Evolutionary conservation across 2,888 invertebrate genomes (phyloP), one percentile per base, ranked within the genome.

Genomic region (Sthenelais limicola): DNA sequence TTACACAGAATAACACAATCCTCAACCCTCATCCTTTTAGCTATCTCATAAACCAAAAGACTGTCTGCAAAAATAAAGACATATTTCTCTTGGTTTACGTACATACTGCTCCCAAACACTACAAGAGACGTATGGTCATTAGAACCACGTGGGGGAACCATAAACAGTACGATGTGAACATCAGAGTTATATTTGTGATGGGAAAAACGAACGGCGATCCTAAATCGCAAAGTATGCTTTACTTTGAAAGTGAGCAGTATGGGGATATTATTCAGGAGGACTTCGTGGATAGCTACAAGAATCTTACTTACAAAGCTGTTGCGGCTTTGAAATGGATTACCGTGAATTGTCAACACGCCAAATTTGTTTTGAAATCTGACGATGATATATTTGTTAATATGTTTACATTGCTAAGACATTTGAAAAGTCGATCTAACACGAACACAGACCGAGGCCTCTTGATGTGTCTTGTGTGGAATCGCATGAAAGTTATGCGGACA

Each of bases 351-450:
- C 76, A 73, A 4, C 76, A 83, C 47, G 85, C 86, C 0, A 77
- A 79, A 26, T 88, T 82, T 77, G 82, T 89, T 9, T 80, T 89
- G 15, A 89, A 89, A 79, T 84, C 88, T 0, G 89, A 89, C 74
- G 89, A 89, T 77, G 89, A 89, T 72, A 88, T 89, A 52, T 84
- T 89, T 72, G 85, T 89, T 15, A 88, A 89, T 73, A 83, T 87
- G 86, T 86, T 94, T 69, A 77, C 80, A 3, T 71, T 88, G 35
- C 28, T 82, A 15, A 47, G 77, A 15, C 80, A 80, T 43, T 56
- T 82, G 15, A 43, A 72, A 24, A 74, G 73, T 35, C 9, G 75
- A n/a, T 33, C 75, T 12, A 49, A 67, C 5, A 21, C 67, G 15
- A 73, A 70, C 12, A 32, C 58, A 21, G 71, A 68, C 18, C 52